Evolutionary conservation across 2,113 vertebrate genomes (phyloP), one percentile per base, ranked within the genome.

Genomic region (Typhlomys cinereus): DNA sequence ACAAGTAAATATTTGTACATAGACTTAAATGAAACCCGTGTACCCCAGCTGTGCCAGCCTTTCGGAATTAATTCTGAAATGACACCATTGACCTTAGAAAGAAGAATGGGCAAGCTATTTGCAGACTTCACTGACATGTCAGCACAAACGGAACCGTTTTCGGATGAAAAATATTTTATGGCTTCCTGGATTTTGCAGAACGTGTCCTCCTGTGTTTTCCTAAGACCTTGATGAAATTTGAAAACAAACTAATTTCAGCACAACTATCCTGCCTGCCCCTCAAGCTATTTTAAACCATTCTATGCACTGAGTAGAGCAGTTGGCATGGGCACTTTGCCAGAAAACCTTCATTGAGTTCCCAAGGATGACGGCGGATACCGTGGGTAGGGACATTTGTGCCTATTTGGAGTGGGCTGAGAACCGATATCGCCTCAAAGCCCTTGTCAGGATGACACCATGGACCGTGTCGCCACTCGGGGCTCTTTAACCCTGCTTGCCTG

Each of bases 121-220:
- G 92, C 75, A 92, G 92, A 93, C 27, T 20, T 50, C 25, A 50
- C 36, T 83, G 80, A 83, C 46, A 36, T 36, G 27, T 83, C 69
- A 83, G 67, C 83, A 95, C 21, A n/a, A 76, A 48, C 61, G 21
- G 12, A 95, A 89, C 39, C 36, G 4, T 69, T 92, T 67, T 80
- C 50, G n/a, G 89, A 91, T 92, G 86, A 87, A 57, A 96, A 94
- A 87, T 52, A 41, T 52, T 83, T 86, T 92, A 88, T 80, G 71
- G 78, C 67, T 93, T 96, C 70, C 91, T 91, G 62, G 10, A 21
- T 93, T 91, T 73, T 92, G 78, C 50, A 91, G 82, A 93, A 92
- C 62, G 69, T 85, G 85, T 54, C 62, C 44, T 91, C 90, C 91
- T 90, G 61, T 62, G 48, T 95, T 96, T 89, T 92, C 73, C 36